Evolutionary conservation across 1,140 invertebrate species (phyloP).

Genomic region (Amyelois transitella): DNA sequence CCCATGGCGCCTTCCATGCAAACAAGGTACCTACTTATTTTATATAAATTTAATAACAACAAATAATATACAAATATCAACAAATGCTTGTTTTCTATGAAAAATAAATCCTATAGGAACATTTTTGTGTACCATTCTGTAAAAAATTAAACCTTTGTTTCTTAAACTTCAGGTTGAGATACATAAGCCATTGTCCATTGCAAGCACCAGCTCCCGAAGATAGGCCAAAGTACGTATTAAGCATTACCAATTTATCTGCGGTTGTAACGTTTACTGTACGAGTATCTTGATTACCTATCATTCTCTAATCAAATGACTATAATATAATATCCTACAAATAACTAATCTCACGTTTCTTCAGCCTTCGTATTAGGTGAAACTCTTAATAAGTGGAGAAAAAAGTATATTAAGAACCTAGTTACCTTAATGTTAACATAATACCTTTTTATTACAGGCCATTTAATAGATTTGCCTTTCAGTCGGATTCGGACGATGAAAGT

Average conservation of each 20-base stretch:
- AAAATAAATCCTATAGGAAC: too few species aligned
- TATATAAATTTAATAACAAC: not conserved
- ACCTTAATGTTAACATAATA: too few species aligned
- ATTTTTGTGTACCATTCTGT: not conserved
- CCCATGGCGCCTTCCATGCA: conserved; percentile 60
- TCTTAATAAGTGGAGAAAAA: too few species aligned
- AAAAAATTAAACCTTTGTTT: not conserved
- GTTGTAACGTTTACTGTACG: not conserved
- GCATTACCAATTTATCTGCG: not conserved
- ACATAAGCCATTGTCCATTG: conserved; percentile 48
- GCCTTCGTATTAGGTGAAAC: too few species aligned
- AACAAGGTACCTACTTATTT: conserved; percentile 35
- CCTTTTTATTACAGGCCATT: conserved; percentile 1
- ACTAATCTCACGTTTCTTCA: too few species aligned
- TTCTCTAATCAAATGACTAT: too few species aligned
- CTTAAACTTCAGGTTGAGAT: conserved; percentile 43
- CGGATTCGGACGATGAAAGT: conserved; percentile 30
- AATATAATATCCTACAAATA: too few species aligned
- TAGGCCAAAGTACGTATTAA: not conserved
- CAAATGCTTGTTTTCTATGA: too few species aligned
- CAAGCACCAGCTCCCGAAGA: conserved; percentile 25
- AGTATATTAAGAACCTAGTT: too few species aligned
- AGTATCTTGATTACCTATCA: too few species aligned
- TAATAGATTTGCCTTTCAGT: conserved; percentile 25
- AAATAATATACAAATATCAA: too few species aligned